Percentiles rank a stretch among this genome's conserved stretches.
phyloP scores from a whole-genome alignment of 2,797 vertebrate genomes.

The Poeciliopsis presidionis region DNA sequence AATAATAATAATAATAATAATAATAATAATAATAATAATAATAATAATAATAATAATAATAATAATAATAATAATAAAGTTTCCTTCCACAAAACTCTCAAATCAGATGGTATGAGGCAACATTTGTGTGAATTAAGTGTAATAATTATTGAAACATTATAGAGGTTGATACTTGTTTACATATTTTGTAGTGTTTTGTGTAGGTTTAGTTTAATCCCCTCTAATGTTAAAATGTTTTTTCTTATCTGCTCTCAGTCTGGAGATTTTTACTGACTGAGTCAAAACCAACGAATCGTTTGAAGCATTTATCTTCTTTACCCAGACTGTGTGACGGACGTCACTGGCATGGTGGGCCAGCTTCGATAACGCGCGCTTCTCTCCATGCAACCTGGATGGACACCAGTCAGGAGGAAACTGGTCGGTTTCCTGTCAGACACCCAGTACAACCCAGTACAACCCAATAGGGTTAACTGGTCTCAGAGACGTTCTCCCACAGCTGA shows the following conservation, averaged over 20 bases:
- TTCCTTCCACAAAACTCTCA: no score
- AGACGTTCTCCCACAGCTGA: rapidly evolving
- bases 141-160: no score
- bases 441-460: background rate
- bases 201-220: background rate
- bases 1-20: no score
- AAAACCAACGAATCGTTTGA: background rate
- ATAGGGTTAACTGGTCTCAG: background rate
- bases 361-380: background rate
- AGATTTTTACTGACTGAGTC: background rate
- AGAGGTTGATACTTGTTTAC: no score
- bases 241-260: background rate
- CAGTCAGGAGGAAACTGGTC: constrained; percentile 44
- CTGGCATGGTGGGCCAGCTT: constrained; percentile 5
- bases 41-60: no score
- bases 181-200: no score
- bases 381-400: constrained; percentile 37
- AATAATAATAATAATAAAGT: no score
- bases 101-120: no score
- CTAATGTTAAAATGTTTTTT: background rate
- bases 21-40: no score
- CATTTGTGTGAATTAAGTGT: no score
- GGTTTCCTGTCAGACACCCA: constrained; percentile 44
- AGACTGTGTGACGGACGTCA: background rate
- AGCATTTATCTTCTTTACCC: background rate